These are phyloP conservation scores for Otus scops DNA, from an alignment of 2,797 vertebrate species.

Conservation along the genomic window DNA sequence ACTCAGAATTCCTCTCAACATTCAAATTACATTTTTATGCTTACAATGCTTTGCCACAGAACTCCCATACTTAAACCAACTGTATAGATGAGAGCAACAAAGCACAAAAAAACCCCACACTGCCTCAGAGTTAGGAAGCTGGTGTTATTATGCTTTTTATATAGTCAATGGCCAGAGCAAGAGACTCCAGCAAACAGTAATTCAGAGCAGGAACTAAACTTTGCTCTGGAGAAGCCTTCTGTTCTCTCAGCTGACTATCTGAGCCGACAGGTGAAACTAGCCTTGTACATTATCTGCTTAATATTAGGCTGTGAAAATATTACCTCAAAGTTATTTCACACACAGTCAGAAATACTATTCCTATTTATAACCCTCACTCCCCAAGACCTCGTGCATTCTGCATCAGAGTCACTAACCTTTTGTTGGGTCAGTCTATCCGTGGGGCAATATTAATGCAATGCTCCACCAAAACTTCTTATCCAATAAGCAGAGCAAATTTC, in stretches of 20 bases:
- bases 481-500: not conserved
- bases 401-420: not conserved
- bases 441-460: not conserved
- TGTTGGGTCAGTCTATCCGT: accelerated
- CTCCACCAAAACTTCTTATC: not conserved
- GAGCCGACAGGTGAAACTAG: not conserved
- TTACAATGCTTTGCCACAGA: not conserved
- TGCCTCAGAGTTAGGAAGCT: not conserved
- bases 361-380: not conserved
- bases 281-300: not conserved
- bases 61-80: not conserved
- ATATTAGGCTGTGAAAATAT: not conserved
- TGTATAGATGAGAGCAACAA: not conserved
- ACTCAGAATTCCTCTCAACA: not conserved
- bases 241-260: not conserved
- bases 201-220: not conserved
- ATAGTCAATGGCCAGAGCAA: not conserved
- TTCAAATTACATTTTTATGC: not conserved
- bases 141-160: not conserved
- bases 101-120: not conserved
- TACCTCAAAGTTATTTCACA: not conserved
- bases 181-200: not conserved
- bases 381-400: not conserved
- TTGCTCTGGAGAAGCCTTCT: not conserved
- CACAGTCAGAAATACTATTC: not conserved